Evolutionary conservation across 2,888 invertebrate genomes (phyloP).

Genomic region (Tetragonisca angustula): DNA sequence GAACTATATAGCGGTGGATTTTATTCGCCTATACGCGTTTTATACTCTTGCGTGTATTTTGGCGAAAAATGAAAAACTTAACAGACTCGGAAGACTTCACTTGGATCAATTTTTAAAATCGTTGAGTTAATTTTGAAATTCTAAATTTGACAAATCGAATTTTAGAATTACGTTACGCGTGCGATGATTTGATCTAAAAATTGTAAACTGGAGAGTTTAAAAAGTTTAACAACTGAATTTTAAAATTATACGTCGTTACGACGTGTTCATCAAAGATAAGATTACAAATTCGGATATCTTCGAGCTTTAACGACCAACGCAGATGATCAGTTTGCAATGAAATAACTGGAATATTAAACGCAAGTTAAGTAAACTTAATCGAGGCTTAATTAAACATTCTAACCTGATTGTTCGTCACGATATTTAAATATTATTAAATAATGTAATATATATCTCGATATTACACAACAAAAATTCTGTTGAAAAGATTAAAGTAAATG

Average conservation of each 20-base stretch:
- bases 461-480: background rate
- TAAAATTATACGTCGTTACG: background rate
- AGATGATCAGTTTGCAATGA: background rate
- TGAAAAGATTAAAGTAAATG: background rate
- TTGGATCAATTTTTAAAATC: too few relatives aligned
- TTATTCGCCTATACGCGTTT: too few relatives aligned
- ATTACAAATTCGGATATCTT: conserved; percentile 19
- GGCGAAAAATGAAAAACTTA: too few relatives aligned
- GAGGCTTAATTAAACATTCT: background rate
- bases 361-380: background rate
- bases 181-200: too few relatives aligned
- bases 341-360: background rate
- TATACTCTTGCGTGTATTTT: too few relatives aligned
- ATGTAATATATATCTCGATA: too few relatives aligned
- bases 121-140: too few relatives aligned
- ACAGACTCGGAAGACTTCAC: too few relatives aligned
- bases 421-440: too few relatives aligned
- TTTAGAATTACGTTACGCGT: too few relatives aligned
- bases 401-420: background rate
- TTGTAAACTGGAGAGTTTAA: too few relatives aligned
- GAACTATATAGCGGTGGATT: background rate
- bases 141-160: too few relatives aligned
- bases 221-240: background rate
- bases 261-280: conserved; percentile 13
- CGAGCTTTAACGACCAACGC: background rate